phyloP scores from a whole-genome alignment of 2,888 invertebrate species.

The Fabriciana adippe region DNA sequence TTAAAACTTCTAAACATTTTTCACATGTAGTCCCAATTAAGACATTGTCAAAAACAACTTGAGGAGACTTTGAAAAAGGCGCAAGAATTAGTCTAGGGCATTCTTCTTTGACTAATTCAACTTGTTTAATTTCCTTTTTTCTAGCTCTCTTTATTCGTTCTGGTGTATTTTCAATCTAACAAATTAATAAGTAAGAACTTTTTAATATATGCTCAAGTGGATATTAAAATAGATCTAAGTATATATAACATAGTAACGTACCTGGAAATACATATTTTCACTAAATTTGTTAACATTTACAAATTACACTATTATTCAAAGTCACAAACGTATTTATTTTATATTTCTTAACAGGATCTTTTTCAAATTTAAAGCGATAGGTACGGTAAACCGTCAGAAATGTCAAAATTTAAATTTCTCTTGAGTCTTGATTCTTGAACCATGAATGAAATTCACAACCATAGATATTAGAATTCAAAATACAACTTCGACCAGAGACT shows the following conservation, averaged over 20 bases:
- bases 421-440: neutral
- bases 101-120: slow-evolving; percentile 68
- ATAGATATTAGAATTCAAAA: too few relatives aligned
- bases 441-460: too few relatives aligned
- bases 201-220: slow-evolving; percentile 1
- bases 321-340: slow-evolving; percentile 9
- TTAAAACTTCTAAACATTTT: slow-evolving; percentile 80
- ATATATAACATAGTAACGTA: slow-evolving; percentile 40
- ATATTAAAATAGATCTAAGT: slow-evolving; percentile 14
- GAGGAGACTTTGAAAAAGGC: slow-evolving; percentile 85
- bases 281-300: slow-evolving; percentile 7
- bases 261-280: slow-evolving; percentile 62
- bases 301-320: slow-evolving; percentile 23
- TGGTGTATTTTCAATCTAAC: slow-evolving; percentile 77
- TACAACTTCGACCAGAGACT: too few relatives aligned
- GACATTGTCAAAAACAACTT: slow-evolving; percentile 86
- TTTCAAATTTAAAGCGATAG: slow-evolving; percentile 10
- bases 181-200: slow-evolving; percentile 17
- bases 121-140: slow-evolving; percentile 56
- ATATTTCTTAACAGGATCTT: slow-evolving; percentile 12
- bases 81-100: slow-evolving; percentile 81
- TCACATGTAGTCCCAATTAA: slow-evolving; percentile 80
- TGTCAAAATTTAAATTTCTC: slow-evolving; percentile 4
- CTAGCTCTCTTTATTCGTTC: slow-evolving; percentile 66
- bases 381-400: slow-evolving; percentile 8